These are phyloP conservation scores for Scaptomyza parva DNA, from an alignment of 2,888 invertebrate genomes.

Conservation along the genomic window DNA sequence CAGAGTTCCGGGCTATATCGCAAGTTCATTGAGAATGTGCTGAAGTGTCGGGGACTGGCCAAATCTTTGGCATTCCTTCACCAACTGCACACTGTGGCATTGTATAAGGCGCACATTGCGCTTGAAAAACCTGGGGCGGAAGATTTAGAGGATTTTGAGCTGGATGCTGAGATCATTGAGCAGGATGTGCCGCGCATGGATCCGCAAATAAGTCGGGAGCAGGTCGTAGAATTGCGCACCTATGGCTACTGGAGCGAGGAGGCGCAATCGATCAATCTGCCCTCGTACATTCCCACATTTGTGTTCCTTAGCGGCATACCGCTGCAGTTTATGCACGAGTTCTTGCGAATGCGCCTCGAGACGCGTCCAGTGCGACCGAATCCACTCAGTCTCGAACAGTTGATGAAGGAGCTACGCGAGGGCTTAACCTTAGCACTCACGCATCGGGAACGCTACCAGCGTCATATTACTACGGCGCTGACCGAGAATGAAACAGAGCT, in stretches of 20 bases:
- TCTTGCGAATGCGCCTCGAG: constrained; percentile 93
- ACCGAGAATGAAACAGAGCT: constrained; percentile 85
- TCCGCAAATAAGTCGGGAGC: constrained; percentile 83
- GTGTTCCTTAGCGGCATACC: constrained; percentile 94
- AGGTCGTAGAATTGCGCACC: constrained; percentile 83
- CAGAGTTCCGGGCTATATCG: constrained; percentile 87
- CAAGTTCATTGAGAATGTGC: constrained; percentile 93
- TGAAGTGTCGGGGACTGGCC: constrained; percentile 94
- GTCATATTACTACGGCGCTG: constrained; percentile 88
- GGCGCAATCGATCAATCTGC: constrained; percentile 91
- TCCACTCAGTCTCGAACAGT: constrained; percentile 93
- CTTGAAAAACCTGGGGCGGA: constrained; percentile 86
- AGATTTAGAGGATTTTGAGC: constrained; percentile 80
- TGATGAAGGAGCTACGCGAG: constrained; percentile 96
- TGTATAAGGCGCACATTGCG: constrained; percentile 90
- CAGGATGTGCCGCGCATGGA: constrained; percentile 84
- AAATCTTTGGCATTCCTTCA: constrained; percentile 93
- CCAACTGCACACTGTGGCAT: constrained; percentile 88
- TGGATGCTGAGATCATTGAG: constrained; percentile 85
- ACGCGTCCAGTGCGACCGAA: constrained; percentile 93
- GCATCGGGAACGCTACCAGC: constrained; percentile 91
- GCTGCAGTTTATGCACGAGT: constrained; percentile 96
- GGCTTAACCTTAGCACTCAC: constrained; percentile 93
- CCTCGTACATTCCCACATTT: constrained; percentile 94
- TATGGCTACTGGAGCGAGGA: constrained; percentile 93